phyloP scores from a whole-genome alignment of 2,797 vertebrate species.

The Siniperca scherzeri region DNA sequence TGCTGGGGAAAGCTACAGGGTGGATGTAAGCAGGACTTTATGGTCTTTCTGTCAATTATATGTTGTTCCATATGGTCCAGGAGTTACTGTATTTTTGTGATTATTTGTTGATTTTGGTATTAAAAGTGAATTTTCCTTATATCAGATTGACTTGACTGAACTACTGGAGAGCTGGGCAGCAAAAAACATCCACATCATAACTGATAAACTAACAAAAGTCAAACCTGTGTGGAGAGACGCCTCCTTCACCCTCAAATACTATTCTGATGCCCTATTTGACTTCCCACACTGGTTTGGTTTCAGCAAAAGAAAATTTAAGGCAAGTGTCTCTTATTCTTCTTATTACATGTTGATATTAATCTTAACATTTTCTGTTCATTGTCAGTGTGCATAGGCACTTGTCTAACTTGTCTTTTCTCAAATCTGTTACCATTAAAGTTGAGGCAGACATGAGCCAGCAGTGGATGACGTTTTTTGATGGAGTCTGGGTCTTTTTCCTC shows the following conservation, averaged over 20 bases:
- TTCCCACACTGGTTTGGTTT: slow-evolving; percentile 81
- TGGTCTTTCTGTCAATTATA: not conserved
- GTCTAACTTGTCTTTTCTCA: slow-evolving; percentile 6
- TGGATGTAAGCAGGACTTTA: slow-evolving; percentile 70
- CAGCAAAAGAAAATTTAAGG: slow-evolving; percentile 78
- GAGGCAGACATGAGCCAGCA: slow-evolving; percentile 42
- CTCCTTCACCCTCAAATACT: slow-evolving; percentile 79
- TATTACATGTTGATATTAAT: not conserved
- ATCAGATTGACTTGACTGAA: slow-evolving; percentile 77
- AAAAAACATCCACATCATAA: slow-evolving; percentile 28
- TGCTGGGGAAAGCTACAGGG: slow-evolving; percentile 81
- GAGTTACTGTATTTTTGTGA: not conserved
- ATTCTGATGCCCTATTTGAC: slow-evolving; percentile 81
- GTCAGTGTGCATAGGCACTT: not conserved
- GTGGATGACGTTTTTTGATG: not conserved
- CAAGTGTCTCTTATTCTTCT: not conserved
- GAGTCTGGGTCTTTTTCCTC: not conserved
- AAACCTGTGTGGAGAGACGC: slow-evolving; percentile 68
- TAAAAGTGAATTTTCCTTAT: not conserved
- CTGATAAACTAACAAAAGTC: slow-evolving; percentile 1
- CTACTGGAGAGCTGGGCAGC: slow-evolving; percentile 62
- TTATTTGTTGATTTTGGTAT: not conserved
- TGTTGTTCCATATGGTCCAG: no score
- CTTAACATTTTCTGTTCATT: not conserved
- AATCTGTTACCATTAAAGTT: slow-evolving; percentile 44